Conservation (phyloP, 1,140 invertebrate species). For the Colletes gigas region DNA sequence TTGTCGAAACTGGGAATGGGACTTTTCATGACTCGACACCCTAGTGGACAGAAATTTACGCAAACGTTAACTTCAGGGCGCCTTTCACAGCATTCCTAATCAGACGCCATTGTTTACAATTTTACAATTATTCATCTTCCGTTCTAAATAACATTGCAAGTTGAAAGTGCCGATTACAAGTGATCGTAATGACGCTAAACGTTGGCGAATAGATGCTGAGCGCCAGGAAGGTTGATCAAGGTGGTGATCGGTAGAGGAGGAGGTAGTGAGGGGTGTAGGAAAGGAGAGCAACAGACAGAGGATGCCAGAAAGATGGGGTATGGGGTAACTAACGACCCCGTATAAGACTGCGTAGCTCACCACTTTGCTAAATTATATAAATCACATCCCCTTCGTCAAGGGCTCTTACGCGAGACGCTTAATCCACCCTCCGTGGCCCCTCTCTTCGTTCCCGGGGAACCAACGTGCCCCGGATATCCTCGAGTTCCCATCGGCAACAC, state of each 20-base stretch:
- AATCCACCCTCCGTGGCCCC: conserved; percentile 60
- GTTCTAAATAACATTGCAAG: too few relatives aligned
- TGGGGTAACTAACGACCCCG: conserved; percentile 67
- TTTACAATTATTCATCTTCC: too few relatives aligned
- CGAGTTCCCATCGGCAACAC: conserved; percentile 45
- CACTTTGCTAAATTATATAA: conserved; percentile 80
- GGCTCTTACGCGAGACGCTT: conserved; percentile 70
- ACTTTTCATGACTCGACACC: too few relatives aligned
- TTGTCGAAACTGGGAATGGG: too few relatives aligned
- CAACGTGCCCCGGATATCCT: background rate
- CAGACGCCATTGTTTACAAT: too few relatives aligned
- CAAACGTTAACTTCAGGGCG: too few relatives aligned
- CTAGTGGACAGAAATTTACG: too few relatives aligned
- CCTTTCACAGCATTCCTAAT: too few relatives aligned
- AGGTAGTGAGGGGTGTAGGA: background rate
- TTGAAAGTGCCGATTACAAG: too few relatives aligned
- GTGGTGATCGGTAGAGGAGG: conserved; percentile 26
- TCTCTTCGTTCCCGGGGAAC: background rate
- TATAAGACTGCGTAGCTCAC: conserved; percentile 68
- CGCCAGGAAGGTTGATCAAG: conserved; percentile 50
- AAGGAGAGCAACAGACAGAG: conserved; percentile 20
- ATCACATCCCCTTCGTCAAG: conserved; percentile 75
- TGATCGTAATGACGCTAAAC: too few relatives aligned
- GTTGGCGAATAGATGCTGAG: too few relatives aligned
- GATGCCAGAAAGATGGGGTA: conserved; percentile 1